Evolutionary conservation across 2,797 vertebrate genomes (phyloP).

Genomic region (Philypnodon macrostomus): DNA sequence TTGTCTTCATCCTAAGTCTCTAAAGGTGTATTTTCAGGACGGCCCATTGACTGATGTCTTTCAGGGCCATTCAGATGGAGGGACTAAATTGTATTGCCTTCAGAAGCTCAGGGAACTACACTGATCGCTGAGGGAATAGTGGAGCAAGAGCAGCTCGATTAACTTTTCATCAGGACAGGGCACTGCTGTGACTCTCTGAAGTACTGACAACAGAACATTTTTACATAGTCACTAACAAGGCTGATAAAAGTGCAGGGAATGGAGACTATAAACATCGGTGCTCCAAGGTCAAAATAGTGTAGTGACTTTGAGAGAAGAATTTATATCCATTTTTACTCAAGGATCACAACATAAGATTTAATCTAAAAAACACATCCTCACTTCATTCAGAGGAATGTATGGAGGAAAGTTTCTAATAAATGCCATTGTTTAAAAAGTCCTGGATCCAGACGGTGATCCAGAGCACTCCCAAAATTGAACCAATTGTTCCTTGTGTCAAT

Average conservation of each 20-base stretch:
- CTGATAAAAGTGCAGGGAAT: too few relatives aligned
- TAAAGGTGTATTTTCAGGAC: constrained; percentile 20
- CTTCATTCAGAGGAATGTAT: too few relatives aligned
- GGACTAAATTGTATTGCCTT: not conserved
- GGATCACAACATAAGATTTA: too few relatives aligned
- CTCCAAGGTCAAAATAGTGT: not conserved
- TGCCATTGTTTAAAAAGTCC: too few relatives aligned
- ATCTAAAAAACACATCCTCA: too few relatives aligned
- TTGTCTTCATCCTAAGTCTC: constrained; percentile 32
- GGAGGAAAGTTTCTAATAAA: too few relatives aligned
- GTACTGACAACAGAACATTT: not conserved
- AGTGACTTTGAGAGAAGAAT: not conserved
- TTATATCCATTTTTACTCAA: not conserved
- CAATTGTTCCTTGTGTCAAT: too few relatives aligned
- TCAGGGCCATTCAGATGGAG: constrained; percentile 13
- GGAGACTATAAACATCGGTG: not conserved
- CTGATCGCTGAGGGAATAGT: constrained; percentile 6
- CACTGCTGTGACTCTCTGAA: constrained; percentile 4
- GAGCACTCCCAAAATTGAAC: too few relatives aligned
- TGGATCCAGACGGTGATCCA: too few relatives aligned
- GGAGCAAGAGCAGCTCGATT: constrained; percentile 12
- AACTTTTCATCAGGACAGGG: constrained; percentile 16
- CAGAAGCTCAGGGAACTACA: constrained; percentile 12
- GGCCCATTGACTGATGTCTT: constrained; percentile 13
- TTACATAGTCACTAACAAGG: not conserved